Evolutionary conservation across 23 tunicate species (phyloP), one percentile per base, ranked within the genome.

Genomic region (Halocynthia aurantium): DNA sequence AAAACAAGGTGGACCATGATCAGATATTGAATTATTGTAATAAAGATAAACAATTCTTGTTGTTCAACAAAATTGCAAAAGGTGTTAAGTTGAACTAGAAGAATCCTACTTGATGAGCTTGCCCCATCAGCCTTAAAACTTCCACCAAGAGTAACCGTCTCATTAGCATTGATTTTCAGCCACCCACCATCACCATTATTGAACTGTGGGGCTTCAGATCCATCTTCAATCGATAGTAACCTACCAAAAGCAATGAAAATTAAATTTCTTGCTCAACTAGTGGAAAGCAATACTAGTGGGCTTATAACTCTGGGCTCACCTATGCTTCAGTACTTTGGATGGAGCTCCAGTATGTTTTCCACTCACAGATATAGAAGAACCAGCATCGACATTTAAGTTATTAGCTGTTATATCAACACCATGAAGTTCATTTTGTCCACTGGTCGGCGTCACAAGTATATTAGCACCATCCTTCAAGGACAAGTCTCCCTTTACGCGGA

Each of bases 51-150:
- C 44, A 31, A 31, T 31, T 31, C 1, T 0, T 31, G 44, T 31
- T 31, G 44, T 31, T 31, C 4, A 31, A 0, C 44, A 0, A 0
- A 31, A 31, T 31, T 31, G 44, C 44, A 31, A 31, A n/a, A 31
- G 44, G 44, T 31, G 1, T 31, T 31, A 31, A 31, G 44, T 31
- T 31, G 1, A 31, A 31, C 18, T 21, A n/a, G 64, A 60, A 60
- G 64, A 15, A n/a, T 60, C 64, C 0, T 69, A 69, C 73, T 54
- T 69, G 73, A 10, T 13, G 51, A 13, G 8, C 18, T n/a, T 9
- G 80, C 80, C 61, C 80, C 80, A 76, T 22, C 40, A 8, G 80
- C 80, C 10, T 55, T 20, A n/a, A 76, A 20, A 7, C 40, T n/a
- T 7, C 80, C 80, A 58, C 67, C 80, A 22, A 76, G 22, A 10